phyloP scores from a whole-genome alignment of 2,113 vertebrate genomes.

The Chelonoidis abingdonii region DNA sequence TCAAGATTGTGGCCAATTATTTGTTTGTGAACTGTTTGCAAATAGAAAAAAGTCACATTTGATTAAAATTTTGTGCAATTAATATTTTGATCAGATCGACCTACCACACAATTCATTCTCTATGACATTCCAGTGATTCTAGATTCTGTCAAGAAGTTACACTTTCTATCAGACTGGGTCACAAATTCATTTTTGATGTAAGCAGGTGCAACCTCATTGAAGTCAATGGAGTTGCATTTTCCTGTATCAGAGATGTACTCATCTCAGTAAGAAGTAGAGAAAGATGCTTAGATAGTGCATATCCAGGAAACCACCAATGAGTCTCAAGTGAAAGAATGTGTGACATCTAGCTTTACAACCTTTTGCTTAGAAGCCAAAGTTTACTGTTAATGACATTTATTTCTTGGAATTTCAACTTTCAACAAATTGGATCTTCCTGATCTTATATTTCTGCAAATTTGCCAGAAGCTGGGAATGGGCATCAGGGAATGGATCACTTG shows the following conservation, averaged over 20 bases:
- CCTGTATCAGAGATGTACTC: not conserved
- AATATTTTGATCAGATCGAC: not conserved
- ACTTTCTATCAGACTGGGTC: not conserved
- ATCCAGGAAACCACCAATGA: too few species aligned
- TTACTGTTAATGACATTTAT: not conserved
- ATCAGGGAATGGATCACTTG: too few species aligned
- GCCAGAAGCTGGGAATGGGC: too few species aligned
- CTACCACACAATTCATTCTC: not conserved
- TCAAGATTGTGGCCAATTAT: not conserved
- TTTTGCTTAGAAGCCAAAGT: not conserved
- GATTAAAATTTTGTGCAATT: not conserved
- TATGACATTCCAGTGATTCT: not conserved
- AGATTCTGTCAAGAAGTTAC: not conserved
- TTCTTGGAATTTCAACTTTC: not conserved
- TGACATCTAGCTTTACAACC: fast-evolving
- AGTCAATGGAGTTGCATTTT: not conserved
- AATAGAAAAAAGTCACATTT: not conserved
- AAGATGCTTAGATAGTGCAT: fast-evolving
- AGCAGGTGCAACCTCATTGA: not conserved
- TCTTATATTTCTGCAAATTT: fast-evolving
- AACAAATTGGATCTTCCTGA: not conserved
- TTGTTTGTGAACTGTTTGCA: not conserved
- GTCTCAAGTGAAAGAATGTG: not conserved
- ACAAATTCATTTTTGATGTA: not conserved
- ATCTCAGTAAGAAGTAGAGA: not conserved